A percentile compares a stretch with the other conserved stretches of the same genome.
Evolutionary conservation across 1,140 invertebrate genomes (phyloP).

Genomic region (Eumaeus atala): DNA sequence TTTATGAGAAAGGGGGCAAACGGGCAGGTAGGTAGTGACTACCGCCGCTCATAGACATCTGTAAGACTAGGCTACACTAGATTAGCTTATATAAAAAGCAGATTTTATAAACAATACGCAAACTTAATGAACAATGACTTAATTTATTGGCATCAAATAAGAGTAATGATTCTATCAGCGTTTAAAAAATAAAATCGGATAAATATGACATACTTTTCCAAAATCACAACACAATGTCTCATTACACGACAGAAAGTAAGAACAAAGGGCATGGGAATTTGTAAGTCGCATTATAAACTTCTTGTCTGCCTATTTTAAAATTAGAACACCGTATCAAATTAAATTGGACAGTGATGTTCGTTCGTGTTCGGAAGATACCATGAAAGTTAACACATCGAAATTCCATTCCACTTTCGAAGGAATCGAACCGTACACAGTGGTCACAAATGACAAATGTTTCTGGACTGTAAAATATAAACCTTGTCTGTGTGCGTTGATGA

Average conservation of each 20-base stretch:
- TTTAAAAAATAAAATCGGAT: conserved; percentile 5
- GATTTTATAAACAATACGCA: too few relatives aligned
- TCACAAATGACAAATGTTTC: conserved; percentile 11
- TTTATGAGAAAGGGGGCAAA: too few relatives aligned
- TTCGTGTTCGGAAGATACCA: not conserved
- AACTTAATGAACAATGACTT: too few relatives aligned
- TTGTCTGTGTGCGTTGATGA: not conserved
- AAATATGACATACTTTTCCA: not conserved
- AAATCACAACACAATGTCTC: not conserved
- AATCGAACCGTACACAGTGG: conserved; percentile 27
- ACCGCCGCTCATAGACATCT: too few relatives aligned
- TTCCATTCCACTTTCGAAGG: conserved; percentile 43
- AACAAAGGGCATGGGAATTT: conserved; percentile 8
- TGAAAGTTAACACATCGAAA: conserved; percentile 15
- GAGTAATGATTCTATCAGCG: not conserved
- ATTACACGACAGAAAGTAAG: conserved; percentile 4
- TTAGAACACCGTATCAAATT: not conserved
- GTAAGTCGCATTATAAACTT: not conserved
- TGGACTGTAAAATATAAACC: not conserved
- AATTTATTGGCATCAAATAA: too few relatives aligned
- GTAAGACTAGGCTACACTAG: too few relatives aligned
- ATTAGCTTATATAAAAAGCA: too few relatives aligned
- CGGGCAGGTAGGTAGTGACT: too few relatives aligned
- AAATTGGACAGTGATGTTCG: conserved; percentile 4
- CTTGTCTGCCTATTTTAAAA: not conserved